Conservation (phyloP, 2,888 invertebrate species). For the Leptopilina drosophilae region DNA sequence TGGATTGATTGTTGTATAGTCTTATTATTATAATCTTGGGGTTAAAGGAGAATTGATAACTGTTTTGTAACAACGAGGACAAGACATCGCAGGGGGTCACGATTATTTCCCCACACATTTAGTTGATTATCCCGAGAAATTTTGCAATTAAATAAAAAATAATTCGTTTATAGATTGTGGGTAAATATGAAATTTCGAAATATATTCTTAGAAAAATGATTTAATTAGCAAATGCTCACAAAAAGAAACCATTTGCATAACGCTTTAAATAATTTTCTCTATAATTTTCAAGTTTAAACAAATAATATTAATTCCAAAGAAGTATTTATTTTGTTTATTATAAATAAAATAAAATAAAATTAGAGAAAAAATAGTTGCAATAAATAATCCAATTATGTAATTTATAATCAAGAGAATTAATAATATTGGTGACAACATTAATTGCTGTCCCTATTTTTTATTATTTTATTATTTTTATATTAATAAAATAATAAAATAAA, state of each 20-base stretch:
- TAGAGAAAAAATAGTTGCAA: too few relatives aligned
- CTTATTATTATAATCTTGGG: slow-evolving; percentile 51
- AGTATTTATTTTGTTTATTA: too few relatives aligned
- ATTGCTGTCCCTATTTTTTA: too few relatives aligned
- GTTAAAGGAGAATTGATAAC: slow-evolving; percentile 65
- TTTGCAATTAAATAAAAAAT: background rate
- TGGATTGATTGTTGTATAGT: slow-evolving; percentile 32
- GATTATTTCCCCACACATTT: slow-evolving; percentile 48
- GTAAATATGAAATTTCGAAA: slow-evolving; percentile 43
- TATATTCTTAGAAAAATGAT: slow-evolving; percentile 36
- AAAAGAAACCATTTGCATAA: slow-evolving; percentile 9
- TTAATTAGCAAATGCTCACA: slow-evolving; percentile 42
- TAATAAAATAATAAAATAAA: too few relatives aligned
- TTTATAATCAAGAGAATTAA: too few relatives aligned
- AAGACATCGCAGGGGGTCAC: slow-evolving; percentile 63
- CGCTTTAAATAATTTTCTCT: background rate
- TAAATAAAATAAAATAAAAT: too few relatives aligned
- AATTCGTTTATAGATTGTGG: background rate
- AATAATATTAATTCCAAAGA: too few relatives aligned
- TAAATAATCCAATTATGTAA: too few relatives aligned
- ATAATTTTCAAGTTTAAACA: too few relatives aligned
- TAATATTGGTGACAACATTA: too few relatives aligned
- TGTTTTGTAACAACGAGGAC: slow-evolving; percentile 59
- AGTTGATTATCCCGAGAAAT: background rate
- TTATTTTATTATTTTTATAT: too few relatives aligned